Percentiles rank a stretch among this genome's conserved stretches.
Evolutionary conservation across 2,888 invertebrate genomes (phyloP).

Genomic region (Bombyx huttoni): DNA sequence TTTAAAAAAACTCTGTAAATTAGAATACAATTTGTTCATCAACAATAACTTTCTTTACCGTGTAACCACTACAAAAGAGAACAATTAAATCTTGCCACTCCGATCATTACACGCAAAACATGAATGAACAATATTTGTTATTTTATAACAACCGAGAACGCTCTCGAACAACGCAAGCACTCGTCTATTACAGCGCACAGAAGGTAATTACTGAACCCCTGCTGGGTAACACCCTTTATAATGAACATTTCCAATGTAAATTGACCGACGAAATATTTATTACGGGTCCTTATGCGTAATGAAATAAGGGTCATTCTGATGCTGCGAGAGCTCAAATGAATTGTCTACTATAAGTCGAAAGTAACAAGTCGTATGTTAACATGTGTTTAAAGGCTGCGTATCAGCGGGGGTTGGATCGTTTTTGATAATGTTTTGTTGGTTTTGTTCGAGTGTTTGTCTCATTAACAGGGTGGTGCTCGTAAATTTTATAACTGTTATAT

Average conservation of each 20-base stretch:
- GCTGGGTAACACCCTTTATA: slow-evolving; percentile 34
- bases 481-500: neutral
- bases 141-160: slow-evolving; percentile 39
- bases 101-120: slow-evolving; percentile 2
- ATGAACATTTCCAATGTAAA: slow-evolving; percentile 20
- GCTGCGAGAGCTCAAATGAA: slow-evolving; percentile 17
- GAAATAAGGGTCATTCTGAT: slow-evolving; percentile 7
- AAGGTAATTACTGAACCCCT: slow-evolving; percentile 51
- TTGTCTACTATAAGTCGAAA: slow-evolving; percentile 18
- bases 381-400: slow-evolving; percentile 38
- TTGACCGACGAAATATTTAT: slow-evolving; percentile 19
- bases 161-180: slow-evolving; percentile 41
- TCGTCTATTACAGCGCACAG: slow-evolving; percentile 35
- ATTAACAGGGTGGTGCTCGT: slow-evolving; percentile 6
- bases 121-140: slow-evolving; percentile 51
- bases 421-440: slow-evolving; percentile 11
- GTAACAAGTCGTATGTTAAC: slow-evolving; percentile 34
- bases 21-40: neutral
- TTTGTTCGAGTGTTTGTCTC: slow-evolving; percentile 4
- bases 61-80: slow-evolving; percentile 17
- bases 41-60: neutral
- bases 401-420: slow-evolving; percentile 26
- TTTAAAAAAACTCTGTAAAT: neutral
- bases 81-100: slow-evolving; percentile 21
- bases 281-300: slow-evolving; percentile 1